Conservation (phyloP, 1,140 invertebrate species). For the Drosophila ananassae region DNA sequence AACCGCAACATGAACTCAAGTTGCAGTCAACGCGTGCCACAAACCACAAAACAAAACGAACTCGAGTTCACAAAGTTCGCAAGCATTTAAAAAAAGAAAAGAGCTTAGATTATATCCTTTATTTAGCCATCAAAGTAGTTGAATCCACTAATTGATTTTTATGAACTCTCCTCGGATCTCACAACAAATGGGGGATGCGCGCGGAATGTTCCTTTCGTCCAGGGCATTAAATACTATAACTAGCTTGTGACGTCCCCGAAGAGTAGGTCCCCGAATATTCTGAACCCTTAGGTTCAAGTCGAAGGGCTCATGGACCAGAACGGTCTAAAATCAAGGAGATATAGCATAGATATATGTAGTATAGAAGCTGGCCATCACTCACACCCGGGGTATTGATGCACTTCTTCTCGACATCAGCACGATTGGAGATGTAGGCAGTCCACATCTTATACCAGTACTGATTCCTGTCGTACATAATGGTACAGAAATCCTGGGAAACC, state of each 20-base stretch:
- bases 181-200: slow-evolving; percentile 29
- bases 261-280: slow-evolving; percentile 33
- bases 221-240: slow-evolving; percentile 43
- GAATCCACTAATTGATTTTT: slow-evolving; percentile 3
- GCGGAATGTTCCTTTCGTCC: slow-evolving; percentile 30
- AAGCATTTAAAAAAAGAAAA: not conserved
- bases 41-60: slow-evolving; percentile 47
- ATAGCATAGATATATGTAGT: not conserved
- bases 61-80: not conserved
- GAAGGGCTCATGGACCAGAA: slow-evolving; percentile 46
- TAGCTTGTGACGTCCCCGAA: slow-evolving; percentile 55
- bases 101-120: not conserved
- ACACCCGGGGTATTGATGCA: slow-evolving; percentile 46
- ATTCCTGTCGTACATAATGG: slow-evolving; percentile 51
- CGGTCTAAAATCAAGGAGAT: slow-evolving; percentile 22
- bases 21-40: slow-evolving; percentile 68
- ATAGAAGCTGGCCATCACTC: slow-evolving; percentile 7
- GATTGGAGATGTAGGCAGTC: slow-evolving; percentile 23
- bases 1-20: slow-evolving; percentile 56
- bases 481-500: slow-evolving; percentile 42
- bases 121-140: not conserved
- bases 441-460: slow-evolving; percentile 66
- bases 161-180: slow-evolving; percentile 55
- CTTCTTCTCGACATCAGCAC: not conserved
- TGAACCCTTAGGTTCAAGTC: slow-evolving; percentile 23